phyloP scores from a whole-genome alignment of 2,113 vertebrate genomes.

The Cinclus cinclus region DNA sequence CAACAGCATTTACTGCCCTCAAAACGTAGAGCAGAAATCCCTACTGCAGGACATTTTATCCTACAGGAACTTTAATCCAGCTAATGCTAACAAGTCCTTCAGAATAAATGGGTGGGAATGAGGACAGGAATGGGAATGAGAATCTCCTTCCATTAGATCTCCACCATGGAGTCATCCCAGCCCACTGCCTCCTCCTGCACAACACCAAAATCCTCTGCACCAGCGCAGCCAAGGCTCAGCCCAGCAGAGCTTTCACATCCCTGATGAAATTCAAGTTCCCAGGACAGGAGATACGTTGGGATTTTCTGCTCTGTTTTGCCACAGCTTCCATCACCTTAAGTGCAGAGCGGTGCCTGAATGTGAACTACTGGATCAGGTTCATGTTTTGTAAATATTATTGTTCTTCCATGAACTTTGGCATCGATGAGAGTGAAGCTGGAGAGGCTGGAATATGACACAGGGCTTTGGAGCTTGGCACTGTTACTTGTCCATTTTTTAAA shows the following conservation, averaged over 20 bases:
- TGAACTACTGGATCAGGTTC: constrained; percentile 33
- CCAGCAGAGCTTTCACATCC: neutral
- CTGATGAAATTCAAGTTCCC: neutral
- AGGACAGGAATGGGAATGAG: neutral
- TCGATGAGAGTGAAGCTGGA: neutral
- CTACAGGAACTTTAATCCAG: neutral
- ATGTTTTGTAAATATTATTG: constrained; percentile 49
- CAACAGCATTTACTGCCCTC: neutral
- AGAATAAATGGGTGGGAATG: neutral
- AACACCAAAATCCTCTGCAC: neutral
- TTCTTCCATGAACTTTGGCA: constrained; percentile 39
- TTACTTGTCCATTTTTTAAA: constrained; percentile 14
- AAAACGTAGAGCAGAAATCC: neutral
- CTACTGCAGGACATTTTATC: neutral
- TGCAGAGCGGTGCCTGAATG: neutral
- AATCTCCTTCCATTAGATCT: neutral
- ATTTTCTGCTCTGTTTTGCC: neutral
- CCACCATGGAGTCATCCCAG: neutral
- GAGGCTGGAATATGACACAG: constrained; percentile 8
- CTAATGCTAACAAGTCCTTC: neutral
- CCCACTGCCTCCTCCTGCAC: neutral
- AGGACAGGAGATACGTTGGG: neutral
- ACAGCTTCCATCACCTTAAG: neutral
- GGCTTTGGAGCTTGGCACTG: neutral
- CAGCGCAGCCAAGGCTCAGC: neutral